phyloP scores from a whole-genome alignment of 2,888 invertebrate genomes.

The Mantis religiosa region DNA sequence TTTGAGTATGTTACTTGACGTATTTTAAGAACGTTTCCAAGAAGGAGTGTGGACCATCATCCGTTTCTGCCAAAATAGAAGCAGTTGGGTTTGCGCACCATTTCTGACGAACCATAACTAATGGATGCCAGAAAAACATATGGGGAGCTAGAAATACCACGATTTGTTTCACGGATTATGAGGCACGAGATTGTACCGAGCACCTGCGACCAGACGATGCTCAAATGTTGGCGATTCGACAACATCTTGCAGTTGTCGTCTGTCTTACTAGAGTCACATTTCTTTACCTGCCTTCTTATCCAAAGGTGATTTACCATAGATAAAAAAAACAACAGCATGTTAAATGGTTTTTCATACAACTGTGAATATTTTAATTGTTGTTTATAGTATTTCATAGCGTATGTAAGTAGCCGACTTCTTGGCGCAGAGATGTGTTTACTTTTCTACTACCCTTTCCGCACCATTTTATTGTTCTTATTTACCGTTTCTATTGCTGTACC shows the following conservation, averaged over 20 bases:
- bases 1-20: too few relatives aligned
- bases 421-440: neutral
- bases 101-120: neutral
- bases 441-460: neutral
- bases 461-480: neutral
- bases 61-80: neutral
- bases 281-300: neutral
- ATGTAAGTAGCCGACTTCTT: neutral
- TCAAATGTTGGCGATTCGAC: neutral
- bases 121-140: neutral
- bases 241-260: neutral
- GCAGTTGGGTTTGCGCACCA: neutral
- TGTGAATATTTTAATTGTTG: neutral
- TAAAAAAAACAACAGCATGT: neutral
- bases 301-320: neutral
- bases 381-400: neutral
- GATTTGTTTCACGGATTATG: neutral
- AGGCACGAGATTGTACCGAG: neutral
- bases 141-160: neutral
- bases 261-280: neutral
- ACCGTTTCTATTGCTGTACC: too few relatives aligned
- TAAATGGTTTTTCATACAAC: neutral
- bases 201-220: neutral
- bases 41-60: neutral
- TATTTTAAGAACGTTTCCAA: neutral